A percentile compares a stretch with the other conserved stretches of the same genome.
phyloP scores from a whole-genome alignment of 2,113 vertebrate genomes.

The Phoenicopterus ruber region DNA sequence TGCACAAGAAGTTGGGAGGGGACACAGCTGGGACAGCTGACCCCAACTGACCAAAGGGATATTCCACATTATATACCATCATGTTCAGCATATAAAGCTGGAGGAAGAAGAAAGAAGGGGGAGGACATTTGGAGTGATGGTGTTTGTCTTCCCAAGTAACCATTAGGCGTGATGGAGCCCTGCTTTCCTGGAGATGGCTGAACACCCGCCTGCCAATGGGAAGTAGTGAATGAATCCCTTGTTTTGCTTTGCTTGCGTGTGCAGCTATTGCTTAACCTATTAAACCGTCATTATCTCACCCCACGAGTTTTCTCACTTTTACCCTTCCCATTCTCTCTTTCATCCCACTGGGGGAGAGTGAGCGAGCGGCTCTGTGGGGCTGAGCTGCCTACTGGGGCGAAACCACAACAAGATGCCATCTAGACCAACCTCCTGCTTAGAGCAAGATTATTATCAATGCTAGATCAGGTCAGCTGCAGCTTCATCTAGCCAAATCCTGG shows the following conservation, averaged over 20 bases:
- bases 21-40: neutral
- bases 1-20: neutral
- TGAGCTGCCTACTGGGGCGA: neutral
- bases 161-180: accelerated
- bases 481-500: neutral
- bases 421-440: neutral
- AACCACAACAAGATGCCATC: neutral
- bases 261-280: neutral
- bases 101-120: neutral
- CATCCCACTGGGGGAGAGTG: accelerated
- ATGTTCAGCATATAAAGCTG: neutral
- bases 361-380: neutral
- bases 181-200: neutral
- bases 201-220: neutral
- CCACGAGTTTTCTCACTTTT: neutral
- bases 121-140: accelerated
- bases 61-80: neutral
- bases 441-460: neutral
- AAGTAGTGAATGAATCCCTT: neutral
- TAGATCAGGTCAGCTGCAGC: neutral
- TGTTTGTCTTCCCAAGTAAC: neutral
- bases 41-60: neutral
- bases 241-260: neutral
- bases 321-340: neutral
- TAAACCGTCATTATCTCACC: neutral